Evolutionary conservation across 2,888 invertebrate species (phyloP).

Genomic region (Hipparchia sbordonii): DNA sequence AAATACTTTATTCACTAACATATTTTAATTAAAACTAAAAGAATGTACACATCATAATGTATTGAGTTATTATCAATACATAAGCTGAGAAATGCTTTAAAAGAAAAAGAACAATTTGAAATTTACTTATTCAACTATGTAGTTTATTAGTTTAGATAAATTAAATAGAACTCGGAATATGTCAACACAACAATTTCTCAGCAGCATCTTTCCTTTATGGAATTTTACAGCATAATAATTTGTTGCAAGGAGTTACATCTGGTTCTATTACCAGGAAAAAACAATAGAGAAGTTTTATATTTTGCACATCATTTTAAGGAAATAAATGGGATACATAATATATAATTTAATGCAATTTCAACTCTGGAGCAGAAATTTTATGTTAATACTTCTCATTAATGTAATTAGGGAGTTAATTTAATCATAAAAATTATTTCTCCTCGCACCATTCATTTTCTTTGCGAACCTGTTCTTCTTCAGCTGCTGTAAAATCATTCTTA

Average conservation of each 20-base stretch:
- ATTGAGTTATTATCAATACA: constrained; percentile 1
- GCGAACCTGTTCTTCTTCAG: constrained; percentile 99
- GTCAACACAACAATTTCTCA: not conserved
- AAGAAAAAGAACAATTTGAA: too few species aligned
- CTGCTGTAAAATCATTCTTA: constrained; percentile 97
- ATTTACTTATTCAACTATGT: not conserved
- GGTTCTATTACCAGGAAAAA: too few species aligned
- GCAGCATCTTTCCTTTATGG: not conserved
- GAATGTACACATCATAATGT: constrained; percentile 6
- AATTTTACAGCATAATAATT: not conserved
- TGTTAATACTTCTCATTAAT: not conserved
- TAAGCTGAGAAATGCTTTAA: not conserved
- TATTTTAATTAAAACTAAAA: constrained; percentile 14
- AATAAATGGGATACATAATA: not conserved
- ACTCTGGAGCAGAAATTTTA: constrained; percentile 12
- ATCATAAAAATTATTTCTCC: constrained; percentile 84
- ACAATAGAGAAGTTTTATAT: not conserved
- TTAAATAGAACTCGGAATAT: not conserved
- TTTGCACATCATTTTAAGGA: not conserved
- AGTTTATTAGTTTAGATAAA: not conserved
- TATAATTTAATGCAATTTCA: not conserved
- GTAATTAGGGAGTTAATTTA: not conserved
- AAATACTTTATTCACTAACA: constrained; percentile 14
- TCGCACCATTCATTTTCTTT: constrained; percentile 98
- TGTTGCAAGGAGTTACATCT: not conserved